Percentiles rank a stretch among this genome's conserved stretches.
phyloP scores from a whole-genome alignment of 2,113 vertebrate species.

The Raphicerus campestris region DNA sequence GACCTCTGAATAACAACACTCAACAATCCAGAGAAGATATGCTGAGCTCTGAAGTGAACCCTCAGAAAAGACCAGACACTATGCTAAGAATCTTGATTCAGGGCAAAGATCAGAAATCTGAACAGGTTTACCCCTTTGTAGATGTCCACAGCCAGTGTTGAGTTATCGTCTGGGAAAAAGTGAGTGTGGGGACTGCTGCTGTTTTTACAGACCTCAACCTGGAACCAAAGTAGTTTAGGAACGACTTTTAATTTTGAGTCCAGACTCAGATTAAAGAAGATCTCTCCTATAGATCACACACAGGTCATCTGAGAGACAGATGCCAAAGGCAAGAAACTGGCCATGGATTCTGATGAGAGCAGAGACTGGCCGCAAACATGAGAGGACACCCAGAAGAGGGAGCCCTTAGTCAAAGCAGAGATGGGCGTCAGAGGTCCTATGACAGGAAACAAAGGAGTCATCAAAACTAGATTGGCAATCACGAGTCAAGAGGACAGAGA shows the following conservation, averaged over 20 bases:
- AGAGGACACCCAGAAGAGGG: not conserved
- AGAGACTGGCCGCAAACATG: not conserved
- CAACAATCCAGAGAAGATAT: not conserved
- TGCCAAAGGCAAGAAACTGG: not conserved
- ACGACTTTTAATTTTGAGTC: not conserved
- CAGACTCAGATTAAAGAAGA: not conserved
- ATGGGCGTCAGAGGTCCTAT: not conserved
- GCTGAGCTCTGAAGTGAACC: not conserved
- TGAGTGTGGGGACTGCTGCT: slow-evolving; percentile 79
- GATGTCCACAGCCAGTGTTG: slow-evolving; percentile 91
- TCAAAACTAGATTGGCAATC: not conserved
- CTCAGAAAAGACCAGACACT: not conserved
- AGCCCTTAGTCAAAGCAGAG: not conserved
- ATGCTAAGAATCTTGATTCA: not conserved
- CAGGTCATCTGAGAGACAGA: not conserved
- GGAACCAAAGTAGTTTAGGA: slow-evolving; percentile 31
- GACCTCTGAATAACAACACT: not conserved
- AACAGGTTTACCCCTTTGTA: slow-evolving; percentile 91
- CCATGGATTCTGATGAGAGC: not conserved
- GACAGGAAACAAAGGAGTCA: not conserved
- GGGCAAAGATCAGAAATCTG: not conserved
- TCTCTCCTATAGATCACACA: not conserved
- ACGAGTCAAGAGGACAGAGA: not conserved
- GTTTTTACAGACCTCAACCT: slow-evolving; percentile 77
- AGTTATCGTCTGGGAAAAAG: slow-evolving; percentile 87